Percentiles rank a stretch among this genome's conserved stretches.
Conservation (phyloP, 2,113 vertebrate genomes). For the Cavia porcellus region DNA sequence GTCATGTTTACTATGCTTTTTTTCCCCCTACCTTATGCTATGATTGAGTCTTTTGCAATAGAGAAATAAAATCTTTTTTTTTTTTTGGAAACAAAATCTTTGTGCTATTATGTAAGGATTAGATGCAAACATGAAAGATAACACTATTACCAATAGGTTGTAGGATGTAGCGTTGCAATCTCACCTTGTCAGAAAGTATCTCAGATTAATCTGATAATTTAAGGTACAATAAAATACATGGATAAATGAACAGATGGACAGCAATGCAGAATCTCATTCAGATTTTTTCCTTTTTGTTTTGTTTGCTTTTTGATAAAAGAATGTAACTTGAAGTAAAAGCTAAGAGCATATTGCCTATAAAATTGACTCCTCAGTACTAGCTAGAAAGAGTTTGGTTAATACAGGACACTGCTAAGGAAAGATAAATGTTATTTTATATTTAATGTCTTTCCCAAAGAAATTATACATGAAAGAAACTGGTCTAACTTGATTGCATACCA, state of each 20-base stretch:
- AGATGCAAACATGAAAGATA: conserved; percentile 23
- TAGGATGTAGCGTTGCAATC: not conserved
- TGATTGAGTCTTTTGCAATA: not conserved
- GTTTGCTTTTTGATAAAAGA: not conserved
- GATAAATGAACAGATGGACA: not conserved
- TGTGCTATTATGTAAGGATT: not conserved
- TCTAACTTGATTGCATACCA: not conserved
- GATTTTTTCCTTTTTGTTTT: not conserved
- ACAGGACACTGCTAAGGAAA: not conserved
- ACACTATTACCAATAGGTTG: not conserved
- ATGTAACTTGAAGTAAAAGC: not conserved
- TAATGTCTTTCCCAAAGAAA: not conserved
- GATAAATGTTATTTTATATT: not conserved
- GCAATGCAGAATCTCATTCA: not conserved
- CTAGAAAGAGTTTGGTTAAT: not conserved
- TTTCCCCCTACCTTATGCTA: not conserved
- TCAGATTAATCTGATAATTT: not conserved
- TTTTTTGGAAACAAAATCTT: not conserved
- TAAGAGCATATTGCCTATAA: not conserved
- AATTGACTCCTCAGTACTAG: not conserved
- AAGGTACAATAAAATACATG: not conserved
- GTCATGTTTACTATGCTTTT: not conserved
- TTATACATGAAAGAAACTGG: not conserved
- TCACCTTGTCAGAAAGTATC: not conserved
- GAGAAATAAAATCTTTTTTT: not conserved